These are phyloP conservation scores for Staurois parvus DNA, from an alignment of 2,797 vertebrate species.

Conservation along the genomic window DNA sequence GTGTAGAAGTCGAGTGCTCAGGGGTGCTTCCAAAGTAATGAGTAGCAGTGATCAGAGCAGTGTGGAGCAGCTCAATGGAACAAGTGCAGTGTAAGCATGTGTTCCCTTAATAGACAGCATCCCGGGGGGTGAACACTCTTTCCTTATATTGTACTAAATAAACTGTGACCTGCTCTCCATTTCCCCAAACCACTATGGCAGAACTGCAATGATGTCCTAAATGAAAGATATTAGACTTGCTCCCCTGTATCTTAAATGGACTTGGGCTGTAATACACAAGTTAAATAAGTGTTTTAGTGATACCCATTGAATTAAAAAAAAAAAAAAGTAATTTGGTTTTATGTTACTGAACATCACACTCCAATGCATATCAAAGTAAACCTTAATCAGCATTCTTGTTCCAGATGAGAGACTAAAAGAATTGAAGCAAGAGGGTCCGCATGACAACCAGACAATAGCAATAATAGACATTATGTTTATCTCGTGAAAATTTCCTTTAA, in stretches of 20 bases:
- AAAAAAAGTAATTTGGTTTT: not conserved
- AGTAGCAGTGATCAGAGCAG: conserved; percentile 4
- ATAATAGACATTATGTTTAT: too few species aligned
- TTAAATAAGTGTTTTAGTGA: not conserved
- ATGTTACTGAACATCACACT: not conserved
- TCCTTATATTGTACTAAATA: not conserved
- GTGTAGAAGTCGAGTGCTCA: conserved; percentile 31
- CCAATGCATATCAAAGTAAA: not conserved
- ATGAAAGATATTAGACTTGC: not conserved
- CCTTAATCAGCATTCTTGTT: not conserved
- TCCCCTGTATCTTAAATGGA: not conserved
- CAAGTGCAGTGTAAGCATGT: conserved; percentile 26
- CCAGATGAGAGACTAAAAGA: too few species aligned
- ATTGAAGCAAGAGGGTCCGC: too few species aligned
- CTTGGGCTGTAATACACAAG: not conserved
- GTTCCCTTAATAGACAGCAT: conserved; percentile 7
- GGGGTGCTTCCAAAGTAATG: conserved; percentile 23
- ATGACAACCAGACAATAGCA: too few species aligned
- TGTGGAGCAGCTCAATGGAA: not conserved
- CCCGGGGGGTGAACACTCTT: not conserved
- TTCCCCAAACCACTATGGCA: not conserved
- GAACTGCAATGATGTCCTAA: not conserved
- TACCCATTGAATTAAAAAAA: not conserved
- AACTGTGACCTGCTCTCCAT: not conserved
- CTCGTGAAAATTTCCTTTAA: too few species aligned